A percentile compares a stretch with the other conserved stretches of the same genome.
These are phyloP conservation scores for Scaptomyza montana DNA, from an alignment of 1,140 invertebrate species.

Conservation along the genomic window DNA sequence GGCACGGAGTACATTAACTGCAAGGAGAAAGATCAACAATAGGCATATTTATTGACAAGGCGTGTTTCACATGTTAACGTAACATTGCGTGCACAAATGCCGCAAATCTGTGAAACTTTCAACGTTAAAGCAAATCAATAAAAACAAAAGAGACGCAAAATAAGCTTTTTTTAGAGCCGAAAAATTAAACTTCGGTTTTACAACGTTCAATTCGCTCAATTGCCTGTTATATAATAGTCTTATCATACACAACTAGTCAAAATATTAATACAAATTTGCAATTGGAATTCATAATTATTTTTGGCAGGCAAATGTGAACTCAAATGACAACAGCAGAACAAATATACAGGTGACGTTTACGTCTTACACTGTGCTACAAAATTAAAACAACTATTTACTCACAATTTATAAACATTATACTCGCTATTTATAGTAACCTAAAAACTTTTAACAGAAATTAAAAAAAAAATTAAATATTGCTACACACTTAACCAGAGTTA, in stretches of 20 bases:
- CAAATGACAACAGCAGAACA: constrained; percentile 52
- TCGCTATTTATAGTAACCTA: background rate
- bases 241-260: constrained; percentile 30
- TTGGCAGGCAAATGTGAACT: constrained; percentile 37
- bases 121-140: constrained; percentile 20
- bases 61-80: background rate
- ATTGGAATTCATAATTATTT: constrained; percentile 10
- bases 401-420: background rate
- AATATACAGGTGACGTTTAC: constrained; percentile 69
- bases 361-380: constrained; percentile 39
- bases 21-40: constrained; percentile 31
- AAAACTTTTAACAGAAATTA: background rate
- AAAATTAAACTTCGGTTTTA: too few species aligned
- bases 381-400: background rate
- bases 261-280: constrained; percentile 32
- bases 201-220: background rate
- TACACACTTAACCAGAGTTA: constrained; percentile 3
- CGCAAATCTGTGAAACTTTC: constrained; percentile 2
- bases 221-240: constrained; percentile 33
- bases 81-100: constrained; percentile 8
- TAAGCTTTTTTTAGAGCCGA: background rate
- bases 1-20: constrained; percentile 16
- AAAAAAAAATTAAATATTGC: background rate
- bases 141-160: constrained; percentile 12
- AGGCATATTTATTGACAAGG: background rate